Evolutionary conservation across 1,140 invertebrate genomes (phyloP).

Genomic region (Rhynchophorus ferrugineus): DNA sequence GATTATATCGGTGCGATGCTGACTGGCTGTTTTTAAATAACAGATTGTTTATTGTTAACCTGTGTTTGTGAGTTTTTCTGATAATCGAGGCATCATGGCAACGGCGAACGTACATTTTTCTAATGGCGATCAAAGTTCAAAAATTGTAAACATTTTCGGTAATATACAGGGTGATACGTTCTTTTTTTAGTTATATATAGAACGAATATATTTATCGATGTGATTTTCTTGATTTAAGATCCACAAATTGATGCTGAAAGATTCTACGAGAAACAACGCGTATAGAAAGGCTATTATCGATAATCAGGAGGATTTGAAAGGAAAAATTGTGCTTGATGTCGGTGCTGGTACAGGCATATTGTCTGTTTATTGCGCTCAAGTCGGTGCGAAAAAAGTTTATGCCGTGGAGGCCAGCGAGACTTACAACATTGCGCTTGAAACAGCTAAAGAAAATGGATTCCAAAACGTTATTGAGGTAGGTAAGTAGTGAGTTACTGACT

Average conservation of each 20-base stretch:
- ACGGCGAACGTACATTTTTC: no score
- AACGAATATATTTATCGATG: no score
- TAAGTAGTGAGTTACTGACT: constrained; percentile 13
- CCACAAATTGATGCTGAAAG: constrained; percentile 70
- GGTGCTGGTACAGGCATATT: constrained; percentile 96
- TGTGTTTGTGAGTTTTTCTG: no score
- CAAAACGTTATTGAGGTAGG: constrained; percentile 49
- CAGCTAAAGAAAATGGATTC: constrained; percentile 66
- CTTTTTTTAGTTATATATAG: no score
- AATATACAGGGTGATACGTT: no score
- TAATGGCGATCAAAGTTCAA: no score
- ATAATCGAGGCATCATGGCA: no score
- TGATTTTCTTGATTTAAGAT: constrained; percentile 55
- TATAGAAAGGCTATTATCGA: constrained; percentile 77
- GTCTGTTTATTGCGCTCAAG: constrained; percentile 91
- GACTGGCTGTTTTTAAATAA: no score
- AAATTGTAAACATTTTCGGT: no score
- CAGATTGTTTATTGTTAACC: no score
- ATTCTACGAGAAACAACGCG: constrained; percentile 70
- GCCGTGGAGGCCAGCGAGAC: constrained; percentile 90
- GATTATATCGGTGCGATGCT: no score
- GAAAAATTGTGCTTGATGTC: constrained; percentile 86
- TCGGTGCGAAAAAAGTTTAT: constrained; percentile 86
- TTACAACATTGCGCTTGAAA: constrained; percentile 77
- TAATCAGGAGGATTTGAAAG: constrained; percentile 57